A percentile compares a stretch with the other conserved stretches of the same genome.
Conservation (phyloP, 2,888 invertebrate genomes). For the Criorhina ranunculi region DNA sequence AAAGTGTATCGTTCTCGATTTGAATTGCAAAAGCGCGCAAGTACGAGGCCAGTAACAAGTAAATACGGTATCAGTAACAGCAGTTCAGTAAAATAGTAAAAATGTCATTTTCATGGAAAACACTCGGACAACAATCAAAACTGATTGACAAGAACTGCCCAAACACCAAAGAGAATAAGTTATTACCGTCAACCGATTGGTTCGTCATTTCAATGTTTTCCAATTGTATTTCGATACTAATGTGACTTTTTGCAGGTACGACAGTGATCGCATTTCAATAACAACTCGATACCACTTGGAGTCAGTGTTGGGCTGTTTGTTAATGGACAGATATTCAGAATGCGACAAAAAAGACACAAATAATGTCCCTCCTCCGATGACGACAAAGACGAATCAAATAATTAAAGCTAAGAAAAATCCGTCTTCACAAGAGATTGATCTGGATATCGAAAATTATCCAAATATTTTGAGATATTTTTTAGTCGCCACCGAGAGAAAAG, state of each 20-base stretch:
- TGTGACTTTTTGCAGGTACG: slow-evolving; percentile 78
- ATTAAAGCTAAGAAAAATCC: slow-evolving; percentile 5
- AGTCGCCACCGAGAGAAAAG: slow-evolving; percentile 62
- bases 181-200: slow-evolving; percentile 80
- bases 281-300: slow-evolving; percentile 79
- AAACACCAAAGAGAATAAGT: slow-evolving; percentile 78
- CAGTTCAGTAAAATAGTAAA: slow-evolving; percentile 77
- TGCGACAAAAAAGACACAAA: slow-evolving; percentile 62
- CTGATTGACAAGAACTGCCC: slow-evolving; percentile 72
- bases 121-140: slow-evolving; percentile 1
- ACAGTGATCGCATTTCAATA: slow-evolving; percentile 80
- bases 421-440: slow-evolving; percentile 28
- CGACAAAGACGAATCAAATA: background rate
- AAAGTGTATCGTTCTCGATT: slow-evolving; percentile 19
- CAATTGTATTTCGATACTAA: background rate
- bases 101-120: slow-evolving; percentile 70
- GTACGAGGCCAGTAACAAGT: slow-evolving; percentile 16
- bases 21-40: slow-evolving; percentile 8
- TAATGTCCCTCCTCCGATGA: background rate
- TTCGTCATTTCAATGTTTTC: slow-evolving; percentile 48
- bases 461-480: slow-evolving; percentile 63
- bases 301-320: slow-evolving; percentile 77
- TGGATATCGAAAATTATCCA: slow-evolving; percentile 56
- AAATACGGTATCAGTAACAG: background rate
- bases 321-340: slow-evolving; percentile 78